Percentiles rank a stretch among this genome's conserved stretches.
These are phyloP conservation scores for Orcinus orca DNA, from an alignment of 2,113 vertebrate species.

Conservation along the genomic window DNA sequence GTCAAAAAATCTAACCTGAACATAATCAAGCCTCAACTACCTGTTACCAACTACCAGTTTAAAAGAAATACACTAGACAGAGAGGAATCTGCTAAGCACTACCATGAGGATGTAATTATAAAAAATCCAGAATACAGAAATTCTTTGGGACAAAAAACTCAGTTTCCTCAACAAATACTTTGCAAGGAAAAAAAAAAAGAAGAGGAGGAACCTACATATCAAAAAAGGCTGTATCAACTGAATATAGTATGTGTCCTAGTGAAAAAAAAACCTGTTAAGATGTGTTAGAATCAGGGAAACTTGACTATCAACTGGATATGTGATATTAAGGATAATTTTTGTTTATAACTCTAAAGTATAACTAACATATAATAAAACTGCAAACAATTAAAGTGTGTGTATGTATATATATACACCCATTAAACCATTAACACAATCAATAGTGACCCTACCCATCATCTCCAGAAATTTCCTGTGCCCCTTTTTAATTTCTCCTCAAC, in stretches of 20 bases:
- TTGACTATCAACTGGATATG: background rate
- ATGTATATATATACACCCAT: background rate
- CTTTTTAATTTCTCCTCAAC: background rate
- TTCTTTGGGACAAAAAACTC: background rate
- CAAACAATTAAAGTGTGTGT: background rate
- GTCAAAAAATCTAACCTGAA: background rate
- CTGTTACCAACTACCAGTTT: background rate
- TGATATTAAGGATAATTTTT: background rate
- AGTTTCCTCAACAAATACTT: conserved; percentile 17
- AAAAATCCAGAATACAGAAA: conserved; percentile 22
- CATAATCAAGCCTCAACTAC: background rate
- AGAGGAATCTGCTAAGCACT: background rate
- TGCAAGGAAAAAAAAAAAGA: background rate
- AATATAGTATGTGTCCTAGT: background rate
- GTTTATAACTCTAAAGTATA: background rate
- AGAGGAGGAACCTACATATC: background rate
- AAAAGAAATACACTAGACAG: background rate
- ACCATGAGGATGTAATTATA: background rate
- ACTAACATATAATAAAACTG: background rate
- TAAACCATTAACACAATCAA: background rate
- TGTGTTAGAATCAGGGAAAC: background rate
- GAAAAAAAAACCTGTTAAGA: background rate
- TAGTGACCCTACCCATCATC: background rate
- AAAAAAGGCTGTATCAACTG: background rate
- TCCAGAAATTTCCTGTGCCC: background rate